Conservation (phyloP, 2,888 invertebrate genomes). For the Stenurella melanura region DNA sequence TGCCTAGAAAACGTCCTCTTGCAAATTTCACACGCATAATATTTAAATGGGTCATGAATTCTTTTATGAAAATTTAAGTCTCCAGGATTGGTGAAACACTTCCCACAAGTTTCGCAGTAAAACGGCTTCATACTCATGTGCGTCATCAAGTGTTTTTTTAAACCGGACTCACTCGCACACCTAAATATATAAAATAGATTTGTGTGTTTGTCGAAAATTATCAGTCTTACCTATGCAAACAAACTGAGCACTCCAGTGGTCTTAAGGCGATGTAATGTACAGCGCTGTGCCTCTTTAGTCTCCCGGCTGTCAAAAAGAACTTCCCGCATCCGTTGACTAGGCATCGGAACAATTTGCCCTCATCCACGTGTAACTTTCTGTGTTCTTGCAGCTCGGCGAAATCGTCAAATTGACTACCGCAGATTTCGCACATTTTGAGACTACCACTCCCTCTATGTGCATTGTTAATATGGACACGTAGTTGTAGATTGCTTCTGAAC, state of each 20-base stretch:
- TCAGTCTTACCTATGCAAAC: constrained; percentile 7
- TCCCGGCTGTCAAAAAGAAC: constrained; percentile 71
- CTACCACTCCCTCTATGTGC: constrained; percentile 46
- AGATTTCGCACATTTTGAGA: constrained; percentile 48
- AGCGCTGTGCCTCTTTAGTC: constrained; percentile 71
- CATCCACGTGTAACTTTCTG: constrained; percentile 42
- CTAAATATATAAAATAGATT: constrained; percentile 60
- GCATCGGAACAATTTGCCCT: constrained; percentile 68
- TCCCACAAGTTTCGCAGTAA: constrained; percentile 71
- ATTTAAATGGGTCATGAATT: constrained; percentile 65
- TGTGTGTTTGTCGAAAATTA: too few species aligned
- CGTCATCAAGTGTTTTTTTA: constrained; percentile 72
- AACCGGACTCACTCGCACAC: constrained; percentile 71
- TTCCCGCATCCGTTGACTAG: constrained; percentile 70
- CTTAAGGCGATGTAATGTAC: constrained; percentile 44
- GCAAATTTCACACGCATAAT: constrained; percentile 65
- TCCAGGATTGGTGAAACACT: constrained; percentile 70
- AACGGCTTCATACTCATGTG: constrained; percentile 65
- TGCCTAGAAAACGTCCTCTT: constrained; percentile 67
- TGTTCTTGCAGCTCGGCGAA: constrained; percentile 46
- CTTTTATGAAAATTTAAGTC: constrained; percentile 73
- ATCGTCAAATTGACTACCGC: constrained; percentile 45
- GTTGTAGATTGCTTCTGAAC: constrained; percentile 53
- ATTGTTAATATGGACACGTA: constrained; percentile 54
- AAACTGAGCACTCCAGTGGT: constrained; percentile 22